Conservation (phyloP, 2,113 vertebrate species). For the Macquaria ambigua region DNA sequence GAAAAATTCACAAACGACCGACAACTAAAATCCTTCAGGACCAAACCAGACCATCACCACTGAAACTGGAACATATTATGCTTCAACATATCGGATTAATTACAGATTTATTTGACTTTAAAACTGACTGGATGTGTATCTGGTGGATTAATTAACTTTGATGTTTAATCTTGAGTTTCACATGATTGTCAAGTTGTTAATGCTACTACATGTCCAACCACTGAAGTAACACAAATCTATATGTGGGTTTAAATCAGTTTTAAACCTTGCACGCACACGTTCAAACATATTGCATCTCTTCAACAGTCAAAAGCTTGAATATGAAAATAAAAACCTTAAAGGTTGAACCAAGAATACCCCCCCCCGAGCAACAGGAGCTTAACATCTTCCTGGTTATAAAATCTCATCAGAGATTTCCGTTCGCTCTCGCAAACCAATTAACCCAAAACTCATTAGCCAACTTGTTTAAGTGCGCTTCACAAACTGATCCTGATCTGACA, state of each 20-base stretch:
- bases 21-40: no score
- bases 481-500: not conserved
- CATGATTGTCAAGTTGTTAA: no score
- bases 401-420: constrained; percentile 32
- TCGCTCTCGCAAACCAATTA: constrained; percentile 44
- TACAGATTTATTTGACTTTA: not conserved
- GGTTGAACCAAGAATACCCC: not conserved
- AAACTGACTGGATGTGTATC: no score
- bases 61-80: no score
- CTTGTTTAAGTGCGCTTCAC: not conserved
- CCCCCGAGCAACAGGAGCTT: not conserved
- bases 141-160: no score
- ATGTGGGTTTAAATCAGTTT: not conserved
- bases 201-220: no score
- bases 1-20: no score
- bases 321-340: not conserved
- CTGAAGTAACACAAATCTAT: not conserved
- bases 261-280: no score
- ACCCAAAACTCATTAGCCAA: constrained; percentile 34
- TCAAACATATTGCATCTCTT: no score
- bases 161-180: no score
- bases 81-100: not conserved
- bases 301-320: not conserved
- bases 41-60: no score
- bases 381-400: not conserved